Evolutionary conservation across 1,140 invertebrate genomes (phyloP), one percentile per base, ranked within the genome.

Genomic region (Procambarus clarkii): DNA sequence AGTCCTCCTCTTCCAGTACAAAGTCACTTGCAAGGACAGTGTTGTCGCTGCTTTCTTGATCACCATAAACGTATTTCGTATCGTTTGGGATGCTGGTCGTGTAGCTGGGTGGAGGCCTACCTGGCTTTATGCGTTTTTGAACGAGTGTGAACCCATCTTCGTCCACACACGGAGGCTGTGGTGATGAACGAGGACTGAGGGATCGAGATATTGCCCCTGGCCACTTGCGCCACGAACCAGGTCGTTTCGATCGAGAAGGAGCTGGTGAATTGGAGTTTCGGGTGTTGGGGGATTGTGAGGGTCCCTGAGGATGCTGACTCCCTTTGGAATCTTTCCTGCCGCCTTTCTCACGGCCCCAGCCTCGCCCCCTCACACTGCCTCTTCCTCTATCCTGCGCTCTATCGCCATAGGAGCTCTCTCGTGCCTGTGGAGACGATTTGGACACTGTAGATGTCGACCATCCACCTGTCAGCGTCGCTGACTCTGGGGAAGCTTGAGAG

Each of bases 221-320:
- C 79, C 48, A 81, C 48, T 81, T 34, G n/a, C 79, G 79, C 79
- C 79, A 81, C 8, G 79, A 81, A 34, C 79, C 79, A 81, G 48
- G 48, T 81, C 79, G 79, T 81, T 81, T 81, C 79, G 79, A 48
- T 81, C 79, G 79, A 48, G 78, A 45, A 81, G 79, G 79, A 45
- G 45, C 79, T 81, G 79, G 34, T 3, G 79, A 54, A 54, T 81
- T 58, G 9, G 79, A 54, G 24, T 54, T 81, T 81, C 48, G 79
- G 24, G 48, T 58, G n/a, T 18, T 81, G 48, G 79, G 79, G 18
- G 79, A 81, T 24, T 4, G 18, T 48, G 79, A 81, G 3, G 79
- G 18, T 7, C 11, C 21, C 69, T 74, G 69, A 11, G n/a, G n/a
- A 24, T 34, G 69, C 24, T 74, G 69, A 4, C n/a, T 21, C 8